Base-by-base conservation (phyloP, 2,888 invertebrate species). In the Euplexia lucipara region DNA sequence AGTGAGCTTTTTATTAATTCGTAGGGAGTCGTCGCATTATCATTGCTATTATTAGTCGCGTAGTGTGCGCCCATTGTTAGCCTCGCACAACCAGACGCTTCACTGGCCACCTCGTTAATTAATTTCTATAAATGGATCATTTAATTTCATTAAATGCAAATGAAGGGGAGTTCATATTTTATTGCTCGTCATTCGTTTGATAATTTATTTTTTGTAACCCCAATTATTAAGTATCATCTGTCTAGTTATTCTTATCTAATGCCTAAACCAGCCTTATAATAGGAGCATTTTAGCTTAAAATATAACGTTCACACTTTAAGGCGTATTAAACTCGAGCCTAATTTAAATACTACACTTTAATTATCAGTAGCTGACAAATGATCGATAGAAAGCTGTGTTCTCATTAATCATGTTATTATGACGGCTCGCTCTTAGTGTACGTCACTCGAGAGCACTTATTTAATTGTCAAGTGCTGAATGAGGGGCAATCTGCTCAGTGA, bases 131-230 rank as follows among this genome's bases (percentile, higher is more conserved):
- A 95, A 95, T 94, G 95, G 90, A 94, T 95, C 95, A 95, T 95
- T 95, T 95, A 95, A 95, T 95, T 95, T 95, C 88, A 95, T 94
- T 93, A 93, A 94, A 94, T 95, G 91, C 91, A 95, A 95, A 95
- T 94, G 88, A 92, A 91, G 91, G 93, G 94, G 91, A 91, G 91
- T 89, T 85, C 79, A 79, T 87, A 85, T 82, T 86, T 85, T 83
- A 88, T 88, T 88, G 83, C 81, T 82, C 82, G 80, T 86, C 84
- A 86, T 83, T 84, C 79, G 58, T 80, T 75, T 77, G 70, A 88
- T 89, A 85, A 90, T 89, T 88, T 81, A 78, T 79, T 75, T 66
- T 79, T 67, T 67, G 37, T 51, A 32, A 56, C 60, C 66, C 68
- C 71, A 83, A 86, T 83, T 75, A 79, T 81, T 72, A n/a, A n/a